Evolutionary conservation across 2,113 vertebrate genomes (phyloP), one percentile per base, ranked within the genome.

Genomic region (Tetrao urogallus): DNA sequence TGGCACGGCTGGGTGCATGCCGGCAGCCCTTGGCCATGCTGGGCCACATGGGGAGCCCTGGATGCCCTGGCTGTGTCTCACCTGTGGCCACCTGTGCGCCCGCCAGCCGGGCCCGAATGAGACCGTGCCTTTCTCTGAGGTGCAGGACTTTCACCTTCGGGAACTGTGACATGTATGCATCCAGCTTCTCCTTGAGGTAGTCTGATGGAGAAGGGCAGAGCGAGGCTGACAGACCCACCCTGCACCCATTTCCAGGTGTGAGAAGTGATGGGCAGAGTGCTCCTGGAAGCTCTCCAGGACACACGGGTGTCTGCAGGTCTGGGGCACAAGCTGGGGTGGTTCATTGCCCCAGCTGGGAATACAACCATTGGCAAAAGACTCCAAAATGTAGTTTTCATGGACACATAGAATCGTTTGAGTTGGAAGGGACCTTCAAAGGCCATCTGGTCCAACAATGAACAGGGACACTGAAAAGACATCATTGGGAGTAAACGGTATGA

Each of bases 81-180:
- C 99, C 99, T 97, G 94, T 98, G 93, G 99, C 99, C 1, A 97
- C 83, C 87, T 98, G 93, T 0, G 99, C 99, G 56, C 99, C 99
- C 0, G 98, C 99, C 89, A 99, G 95, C 32, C 99, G 94, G 60
- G 99, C 99, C 86, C 99, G 97, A 96, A 99, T 99, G 73, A 99
- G 98, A 1, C 99, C 99, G 8, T 99, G 98, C 25, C 99, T 98
- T 94, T 99, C 98, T 95, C 95, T 98, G 40, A 99, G 98, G 30
- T 87, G 99, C 92, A 99, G 95, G 82, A 99, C 98, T 87, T 96
- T 97, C 81, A 99, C 99, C 97, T 99, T 99, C 16, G 99, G 98
- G 95, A 99, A 99, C 73, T 70, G 97, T 2, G 97, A 93, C 99
- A 99, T 99, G 91, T 99, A 99, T 9, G 54, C 72, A 82, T 99